Conservation (phyloP, 2,888 invertebrate species). For the Eurytoma californica region DNA sequence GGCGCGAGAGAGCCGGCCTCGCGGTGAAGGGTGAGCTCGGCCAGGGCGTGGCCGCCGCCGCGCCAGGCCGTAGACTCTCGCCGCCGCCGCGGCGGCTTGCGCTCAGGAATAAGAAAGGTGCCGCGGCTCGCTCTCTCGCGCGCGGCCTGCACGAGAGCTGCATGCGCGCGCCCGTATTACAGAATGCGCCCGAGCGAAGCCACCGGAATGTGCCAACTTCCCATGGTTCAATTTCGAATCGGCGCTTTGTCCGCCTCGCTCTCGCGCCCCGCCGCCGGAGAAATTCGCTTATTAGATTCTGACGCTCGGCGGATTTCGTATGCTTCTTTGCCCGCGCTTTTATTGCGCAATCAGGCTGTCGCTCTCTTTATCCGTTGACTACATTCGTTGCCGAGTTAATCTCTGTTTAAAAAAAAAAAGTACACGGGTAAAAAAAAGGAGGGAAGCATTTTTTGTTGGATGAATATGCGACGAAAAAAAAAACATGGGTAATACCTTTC, state of each 20-base stretch:
- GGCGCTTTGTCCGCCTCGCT: constrained; percentile 23
- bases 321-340: too few species aligned
- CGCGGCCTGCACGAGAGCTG: constrained; percentile 46
- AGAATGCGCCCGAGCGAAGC: constrained; percentile 59
- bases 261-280: background rate
- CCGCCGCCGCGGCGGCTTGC: background rate
- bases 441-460: too few species aligned
- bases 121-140: constrained; percentile 52
- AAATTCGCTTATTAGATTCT: constrained; percentile 14
- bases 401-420: too few species aligned
- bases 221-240: constrained; percentile 62
- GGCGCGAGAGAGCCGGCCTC: background rate
- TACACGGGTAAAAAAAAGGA: too few species aligned
- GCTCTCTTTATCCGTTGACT: too few species aligned
- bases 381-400: too few species aligned
- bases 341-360: too few species aligned
- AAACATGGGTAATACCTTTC: too few species aligned
- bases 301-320: too few species aligned
- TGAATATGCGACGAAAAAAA: too few species aligned
- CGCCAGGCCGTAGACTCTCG: constrained; percentile 68
- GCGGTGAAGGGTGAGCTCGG: constrained; percentile 46
- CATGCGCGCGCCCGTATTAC: constrained; percentile 64
- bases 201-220: constrained; percentile 70
- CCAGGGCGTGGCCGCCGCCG: constrained; percentile 44
- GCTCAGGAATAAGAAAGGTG: constrained; percentile 71